Conservation (phyloP, 2,797 vertebrate species). For the Brachymystax lenok region DNA sequence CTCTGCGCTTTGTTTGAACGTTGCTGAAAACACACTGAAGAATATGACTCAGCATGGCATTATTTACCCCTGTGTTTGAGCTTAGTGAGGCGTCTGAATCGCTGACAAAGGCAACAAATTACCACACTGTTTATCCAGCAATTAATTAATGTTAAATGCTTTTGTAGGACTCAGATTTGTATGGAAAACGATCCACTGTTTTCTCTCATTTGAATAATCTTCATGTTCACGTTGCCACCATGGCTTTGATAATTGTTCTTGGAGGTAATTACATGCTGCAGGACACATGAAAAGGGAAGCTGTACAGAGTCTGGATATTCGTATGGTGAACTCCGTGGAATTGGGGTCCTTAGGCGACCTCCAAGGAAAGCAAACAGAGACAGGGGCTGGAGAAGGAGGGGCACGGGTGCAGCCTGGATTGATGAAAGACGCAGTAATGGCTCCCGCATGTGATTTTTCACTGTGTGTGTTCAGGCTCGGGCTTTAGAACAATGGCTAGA, state of each 20-base stretch:
- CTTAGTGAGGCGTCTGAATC: background rate
- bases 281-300: constrained; percentile 36
- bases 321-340: constrained; percentile 16
- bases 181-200: constrained; percentile 1
- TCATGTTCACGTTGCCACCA: constrained; percentile 43
- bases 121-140: constrained; percentile 44
- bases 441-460: constrained; percentile 38
- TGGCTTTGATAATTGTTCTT: constrained; percentile 45
- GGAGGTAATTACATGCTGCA: constrained; percentile 57
- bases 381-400: constrained; percentile 25
- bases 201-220: constrained; percentile 46
- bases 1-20: constrained; percentile 20
- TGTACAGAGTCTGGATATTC: constrained; percentile 20
- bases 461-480: background rate
- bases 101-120: background rate
- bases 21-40: background rate
- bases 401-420: constrained; percentile 30
- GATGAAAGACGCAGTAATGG: constrained; percentile 63
- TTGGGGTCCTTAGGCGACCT: constrained; percentile 51
- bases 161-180: constrained; percentile 48
- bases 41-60: background rate
- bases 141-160: constrained; percentile 21
- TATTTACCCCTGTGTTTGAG: too few relatives aligned
- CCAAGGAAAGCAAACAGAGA: constrained; percentile 36
- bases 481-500: constrained; percentile 14